A percentile compares a stretch with the other conserved stretches of the same genome.
phyloP scores from a whole-genome alignment of 2,113 vertebrate genomes.

The Oreochromis niloticus region DNA sequence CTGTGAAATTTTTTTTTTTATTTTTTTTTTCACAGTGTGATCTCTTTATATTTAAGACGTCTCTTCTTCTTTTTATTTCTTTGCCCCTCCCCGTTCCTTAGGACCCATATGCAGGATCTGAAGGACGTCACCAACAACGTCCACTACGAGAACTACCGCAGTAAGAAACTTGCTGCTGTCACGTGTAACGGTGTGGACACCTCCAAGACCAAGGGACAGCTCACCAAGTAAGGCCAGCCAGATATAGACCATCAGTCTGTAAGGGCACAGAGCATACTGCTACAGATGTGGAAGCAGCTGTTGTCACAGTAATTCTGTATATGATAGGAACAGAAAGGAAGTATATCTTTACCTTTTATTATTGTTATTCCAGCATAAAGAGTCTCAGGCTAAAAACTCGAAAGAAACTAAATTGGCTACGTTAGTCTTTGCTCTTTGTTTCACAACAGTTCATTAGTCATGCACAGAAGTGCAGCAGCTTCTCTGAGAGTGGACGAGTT shows the following conservation, averaged over 20 bases:
- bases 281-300: neutral
- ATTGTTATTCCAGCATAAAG: neutral
- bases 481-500: neutral
- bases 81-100: neutral
- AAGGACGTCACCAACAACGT: slow-evolving; percentile 82
- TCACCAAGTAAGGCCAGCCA: slow-evolving; percentile 67
- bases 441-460: accelerated
- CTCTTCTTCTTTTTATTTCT: neutral
- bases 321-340: neutral
- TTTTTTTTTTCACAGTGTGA: neutral
- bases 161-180: slow-evolving; percentile 77
- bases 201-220: slow-evolving; percentile 73
- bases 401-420: neutral
- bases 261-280: neutral
- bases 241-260: neutral
- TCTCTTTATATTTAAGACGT: neutral
- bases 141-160: slow-evolving; percentile 80
- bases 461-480: neutral
- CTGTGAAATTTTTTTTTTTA: neutral
- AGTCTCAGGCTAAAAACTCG: neutral
- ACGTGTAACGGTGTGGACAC: slow-evolving; percentile 77
- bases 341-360: neutral
- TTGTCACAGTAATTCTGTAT: neutral
- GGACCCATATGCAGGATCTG: slow-evolving; percentile 80
- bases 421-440: neutral